A percentile compares a stretch with the other conserved stretches of the same genome.
Evolutionary conservation across 2,888 invertebrate genomes (phyloP).

Genomic region (Cerceris ruficornis): DNA sequence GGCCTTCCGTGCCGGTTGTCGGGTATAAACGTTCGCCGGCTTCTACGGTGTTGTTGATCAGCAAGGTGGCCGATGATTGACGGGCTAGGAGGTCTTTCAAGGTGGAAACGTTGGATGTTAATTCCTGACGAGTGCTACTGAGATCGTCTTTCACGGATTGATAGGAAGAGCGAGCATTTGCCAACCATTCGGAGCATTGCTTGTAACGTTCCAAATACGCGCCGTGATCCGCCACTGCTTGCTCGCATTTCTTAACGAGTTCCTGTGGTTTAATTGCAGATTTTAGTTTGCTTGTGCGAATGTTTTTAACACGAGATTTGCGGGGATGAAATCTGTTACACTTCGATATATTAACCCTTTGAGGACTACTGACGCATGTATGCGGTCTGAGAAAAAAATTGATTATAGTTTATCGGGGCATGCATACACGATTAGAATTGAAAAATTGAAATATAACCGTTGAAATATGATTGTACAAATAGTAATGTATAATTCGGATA

Average conservation of each 20-base stretch:
- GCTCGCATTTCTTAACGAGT: constrained; percentile 95
- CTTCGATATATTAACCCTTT: too few relatives aligned
- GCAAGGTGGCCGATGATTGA: constrained; percentile 88
- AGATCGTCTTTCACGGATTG: constrained; percentile 86
- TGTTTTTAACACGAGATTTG: too few relatives aligned
- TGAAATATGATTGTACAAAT: too few relatives aligned
- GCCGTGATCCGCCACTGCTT: constrained; percentile 91
- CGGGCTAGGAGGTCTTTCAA: constrained; percentile 89
- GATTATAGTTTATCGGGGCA: too few relatives aligned
- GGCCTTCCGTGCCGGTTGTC: constrained; percentile 93
- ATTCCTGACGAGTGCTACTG: constrained; percentile 86
- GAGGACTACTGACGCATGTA: too few relatives aligned
- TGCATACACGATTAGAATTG: too few relatives aligned
- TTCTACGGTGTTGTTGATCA: constrained; percentile 93
- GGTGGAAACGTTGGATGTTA: constrained; percentile 87
- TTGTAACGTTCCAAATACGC: constrained; percentile 92
- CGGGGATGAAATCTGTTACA: too few relatives aligned
- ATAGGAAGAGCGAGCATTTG: constrained; percentile 88
- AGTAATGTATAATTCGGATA: too few relatives aligned
- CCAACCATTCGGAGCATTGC: constrained; percentile 91
- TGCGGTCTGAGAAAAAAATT: too few relatives aligned
- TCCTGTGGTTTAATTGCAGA: constrained; percentile 82
- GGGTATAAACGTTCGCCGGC: constrained; percentile 94
- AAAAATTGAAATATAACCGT: too few relatives aligned
- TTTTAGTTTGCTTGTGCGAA: neutral